Evolutionary conservation across 2,888 invertebrate genomes (phyloP).

Genomic region (Drosophila putrida): DNA sequence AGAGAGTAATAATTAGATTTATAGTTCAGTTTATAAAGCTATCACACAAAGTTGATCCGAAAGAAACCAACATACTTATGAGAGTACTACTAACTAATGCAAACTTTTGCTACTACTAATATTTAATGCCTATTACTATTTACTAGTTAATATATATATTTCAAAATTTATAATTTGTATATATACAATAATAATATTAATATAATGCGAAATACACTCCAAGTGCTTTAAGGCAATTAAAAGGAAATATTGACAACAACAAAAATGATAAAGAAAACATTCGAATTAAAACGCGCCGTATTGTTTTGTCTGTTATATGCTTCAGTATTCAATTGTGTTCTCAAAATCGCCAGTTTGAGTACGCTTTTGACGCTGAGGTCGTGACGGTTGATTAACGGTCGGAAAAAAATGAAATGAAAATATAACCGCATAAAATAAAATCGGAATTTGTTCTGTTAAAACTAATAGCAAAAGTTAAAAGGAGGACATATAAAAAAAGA

Average conservation of each 20-base stretch:
- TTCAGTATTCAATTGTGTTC: slow-evolving; percentile 35
- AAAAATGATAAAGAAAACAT: slow-evolving; percentile 57
- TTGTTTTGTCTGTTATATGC: background rate
- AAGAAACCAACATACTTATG: slow-evolving; percentile 65
- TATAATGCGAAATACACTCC: slow-evolving; percentile 78
- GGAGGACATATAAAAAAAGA: slow-evolving; percentile 47
- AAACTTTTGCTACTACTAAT: slow-evolving; percentile 80
- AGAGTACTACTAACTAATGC: slow-evolving; percentile 69
- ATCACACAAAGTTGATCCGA: slow-evolving; percentile 67
- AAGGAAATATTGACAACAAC: slow-evolving; percentile 53
- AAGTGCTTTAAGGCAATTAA: slow-evolving; percentile 80
- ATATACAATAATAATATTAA: slow-evolving; percentile 45
- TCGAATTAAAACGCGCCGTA: slow-evolving; percentile 70
- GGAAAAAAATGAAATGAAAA: slow-evolving; percentile 57
- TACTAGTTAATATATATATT: slow-evolving; percentile 74
- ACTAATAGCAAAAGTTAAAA: slow-evolving; percentile 72
- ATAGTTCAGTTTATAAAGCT: slow-evolving; percentile 43
- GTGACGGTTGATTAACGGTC: slow-evolving; percentile 29
- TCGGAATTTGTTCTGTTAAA: slow-evolving; percentile 76
- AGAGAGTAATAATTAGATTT: slow-evolving; percentile 36
- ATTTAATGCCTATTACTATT: slow-evolving; percentile 74
- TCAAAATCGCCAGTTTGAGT: slow-evolving; percentile 85
- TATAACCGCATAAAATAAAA: slow-evolving; percentile 51
- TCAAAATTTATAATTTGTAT: slow-evolving; percentile 79
- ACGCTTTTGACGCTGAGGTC: slow-evolving; percentile 25